Conservation (phyloP, 1,140 invertebrate genomes). For the Diuraphis noxia region DNA sequence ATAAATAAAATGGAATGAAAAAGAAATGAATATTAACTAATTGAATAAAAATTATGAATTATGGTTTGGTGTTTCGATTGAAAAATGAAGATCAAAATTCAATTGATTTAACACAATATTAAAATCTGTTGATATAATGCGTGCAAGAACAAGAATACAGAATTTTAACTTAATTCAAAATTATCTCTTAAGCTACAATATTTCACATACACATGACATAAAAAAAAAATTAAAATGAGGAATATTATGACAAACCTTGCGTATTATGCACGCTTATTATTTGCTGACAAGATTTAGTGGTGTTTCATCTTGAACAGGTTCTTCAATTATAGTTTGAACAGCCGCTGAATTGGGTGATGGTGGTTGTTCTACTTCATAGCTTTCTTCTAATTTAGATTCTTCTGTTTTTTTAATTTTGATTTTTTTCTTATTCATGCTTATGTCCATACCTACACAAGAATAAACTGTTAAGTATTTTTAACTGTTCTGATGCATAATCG, state of each 20-base stretch:
- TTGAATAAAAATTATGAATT: not conserved
- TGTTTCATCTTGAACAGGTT: not conserved
- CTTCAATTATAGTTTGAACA: conserved; percentile 8
- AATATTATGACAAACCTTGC: not conserved
- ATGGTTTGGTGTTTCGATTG: not conserved
- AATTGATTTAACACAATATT: not conserved
- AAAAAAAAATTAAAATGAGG: not conserved
- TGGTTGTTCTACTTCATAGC: conserved; percentile 39
- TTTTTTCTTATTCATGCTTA: conserved; percentile 52
- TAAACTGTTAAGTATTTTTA: conserved; percentile 53
- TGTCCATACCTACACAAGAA: conserved; percentile 51
- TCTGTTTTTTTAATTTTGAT: conserved; percentile 51
- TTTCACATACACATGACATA: not conserved
- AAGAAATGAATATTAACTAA: not conserved
- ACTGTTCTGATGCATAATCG: conserved; percentile 14
- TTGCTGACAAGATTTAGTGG: not conserved
- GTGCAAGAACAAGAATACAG: not conserved
- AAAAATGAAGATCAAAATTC: not conserved
- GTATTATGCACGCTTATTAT: not conserved
- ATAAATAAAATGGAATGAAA: not conserved
- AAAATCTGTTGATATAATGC: not conserved
- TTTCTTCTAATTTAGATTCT: not conserved
- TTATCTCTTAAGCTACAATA: not conserved
- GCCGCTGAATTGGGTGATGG: conserved; percentile 6
- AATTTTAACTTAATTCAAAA: not conserved